Conservation (phyloP, 1,140 invertebrate species). For the Phymastichus coffea region DNA sequence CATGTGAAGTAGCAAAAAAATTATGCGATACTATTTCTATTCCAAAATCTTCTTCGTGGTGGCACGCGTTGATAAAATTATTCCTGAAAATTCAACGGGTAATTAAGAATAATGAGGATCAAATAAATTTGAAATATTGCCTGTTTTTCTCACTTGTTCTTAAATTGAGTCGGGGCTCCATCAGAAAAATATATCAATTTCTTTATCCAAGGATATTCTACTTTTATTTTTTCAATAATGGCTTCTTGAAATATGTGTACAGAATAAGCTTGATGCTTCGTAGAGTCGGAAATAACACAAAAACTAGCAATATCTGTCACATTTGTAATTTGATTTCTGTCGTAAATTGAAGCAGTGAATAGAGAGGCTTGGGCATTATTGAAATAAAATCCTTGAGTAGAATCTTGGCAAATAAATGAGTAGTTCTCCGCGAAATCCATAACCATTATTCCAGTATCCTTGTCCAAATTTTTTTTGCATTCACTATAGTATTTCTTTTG, state of each 20-base stretch:
- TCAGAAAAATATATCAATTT: conserved; percentile 27
- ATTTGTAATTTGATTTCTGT: conserved; percentile 7
- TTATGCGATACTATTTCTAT: conserved; percentile 18
- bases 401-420: conserved; percentile 17
- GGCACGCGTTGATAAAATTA: conserved; percentile 14
- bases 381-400: conserved; percentile 27
- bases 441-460: background rate
- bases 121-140: background rate
- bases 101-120: background rate
- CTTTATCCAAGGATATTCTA: conserved; percentile 21
- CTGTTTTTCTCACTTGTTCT: conserved; percentile 19
- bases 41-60: conserved; percentile 20
- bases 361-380: conserved; percentile 24
- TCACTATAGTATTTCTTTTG: background rate
- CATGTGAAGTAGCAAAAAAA: conserved; percentile 24
- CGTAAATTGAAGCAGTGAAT: conserved; percentile 21
- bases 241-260: conserved; percentile 23
- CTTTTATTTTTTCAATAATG: conserved; percentile 1
- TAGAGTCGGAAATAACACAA: conserved; percentile 18
- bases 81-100: too few relatives aligned
- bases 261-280: conserved; percentile 19
- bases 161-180: conserved; percentile 24
- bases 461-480: background rate
- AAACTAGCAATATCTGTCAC: conserved; percentile 10
- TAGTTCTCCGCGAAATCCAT: background rate